Percentiles rank a stretch among this genome's conserved stretches.
These are phyloP conservation scores for Xenops minutus DNA, from an alignment of 2,797 vertebrate genomes.

Conservation along the genomic window DNA sequence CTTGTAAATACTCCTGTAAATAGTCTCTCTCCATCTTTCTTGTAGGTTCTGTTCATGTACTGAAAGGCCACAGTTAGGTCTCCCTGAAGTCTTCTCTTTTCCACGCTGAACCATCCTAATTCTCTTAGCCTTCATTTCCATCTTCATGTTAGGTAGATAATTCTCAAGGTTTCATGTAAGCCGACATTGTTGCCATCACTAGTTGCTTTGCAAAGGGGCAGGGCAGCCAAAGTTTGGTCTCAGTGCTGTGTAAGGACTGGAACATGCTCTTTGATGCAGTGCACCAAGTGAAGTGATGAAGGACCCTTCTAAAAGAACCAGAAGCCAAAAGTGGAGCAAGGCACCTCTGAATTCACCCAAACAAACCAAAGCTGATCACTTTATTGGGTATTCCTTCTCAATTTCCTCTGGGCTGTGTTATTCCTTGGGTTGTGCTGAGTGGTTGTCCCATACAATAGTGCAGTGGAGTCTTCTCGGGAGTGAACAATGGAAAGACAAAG, in stretches of 20 bases:
- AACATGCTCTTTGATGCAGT: neutral
- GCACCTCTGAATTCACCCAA: neutral
- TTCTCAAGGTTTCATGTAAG: neutral
- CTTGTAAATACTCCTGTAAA: neutral
- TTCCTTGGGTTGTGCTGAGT: neutral
- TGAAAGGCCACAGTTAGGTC: neutral
- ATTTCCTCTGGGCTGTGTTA: neutral
- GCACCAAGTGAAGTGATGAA: neutral
- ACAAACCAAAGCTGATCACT: neutral
- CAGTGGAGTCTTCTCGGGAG: neutral
- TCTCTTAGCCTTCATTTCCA: neutral
- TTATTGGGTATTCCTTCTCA: neutral
- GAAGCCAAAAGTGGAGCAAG: neutral
- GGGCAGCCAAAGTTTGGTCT: neutral
- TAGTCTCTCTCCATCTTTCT: neutral
- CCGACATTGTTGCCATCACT: neutral
- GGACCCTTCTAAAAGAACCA: neutral
- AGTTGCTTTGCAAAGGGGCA: neutral
- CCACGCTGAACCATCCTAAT: neutral
- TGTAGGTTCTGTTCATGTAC: neutral
- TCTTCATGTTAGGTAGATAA: neutral
- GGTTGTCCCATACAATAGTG: neutral
- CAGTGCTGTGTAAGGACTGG: neutral
- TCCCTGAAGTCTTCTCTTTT: neutral
- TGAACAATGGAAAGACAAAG: too few species aligned